Evolutionary conservation across 2,797 vertebrate genomes (phyloP), one percentile per base, ranked within the genome.

Genomic region (Myoxocephalus aenaeus): DNA sequence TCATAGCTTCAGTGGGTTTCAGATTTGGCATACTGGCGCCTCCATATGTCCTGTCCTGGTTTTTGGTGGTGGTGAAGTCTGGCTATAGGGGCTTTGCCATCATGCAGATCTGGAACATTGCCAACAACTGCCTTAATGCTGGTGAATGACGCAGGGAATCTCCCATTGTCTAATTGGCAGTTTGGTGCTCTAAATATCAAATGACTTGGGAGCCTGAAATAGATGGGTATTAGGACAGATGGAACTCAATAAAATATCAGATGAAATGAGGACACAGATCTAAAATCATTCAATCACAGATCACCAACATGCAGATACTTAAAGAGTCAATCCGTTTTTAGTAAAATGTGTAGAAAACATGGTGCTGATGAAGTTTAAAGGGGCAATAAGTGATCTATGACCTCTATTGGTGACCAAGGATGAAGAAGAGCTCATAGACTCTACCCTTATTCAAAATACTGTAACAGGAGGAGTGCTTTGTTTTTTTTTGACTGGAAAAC

Each of bases 31-130:
- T 71, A 58, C 65, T 80, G 74, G 76, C 2, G 54, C 72, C 80
- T 81, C 86, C 77, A 48, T 88, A 84, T 88, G 81, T 74, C 75
- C 42, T 65, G 78, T 54, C 70, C 88, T 81, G 78, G 67, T 83
- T 89, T 83, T 77, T 82, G 59, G 59, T 75, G 78, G 46, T 79
- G 82, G 77, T 79, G 70, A 86, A 80, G 66, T 86, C 79, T 87
- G 81, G 77, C 87, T 89, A 77, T 61, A 84, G 80, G 84, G 85
- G 56, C 51, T 87, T 89, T 90, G 86, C 82, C 85, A 87, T 88
- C 78, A 73, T 90, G 85, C 77, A 81, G 79, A 84, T 89, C 77
- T 90, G 82, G 66, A 79, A 57, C 29, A 72, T 51, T 38, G 82
- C 82, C 83, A 82, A 67, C 67, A 75, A 75, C 65, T 5, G 34